Evolutionary conservation across 2,888 invertebrate species (phyloP), one percentile per base, ranked within the genome.

Genomic region (Carabus problematicus): DNA sequence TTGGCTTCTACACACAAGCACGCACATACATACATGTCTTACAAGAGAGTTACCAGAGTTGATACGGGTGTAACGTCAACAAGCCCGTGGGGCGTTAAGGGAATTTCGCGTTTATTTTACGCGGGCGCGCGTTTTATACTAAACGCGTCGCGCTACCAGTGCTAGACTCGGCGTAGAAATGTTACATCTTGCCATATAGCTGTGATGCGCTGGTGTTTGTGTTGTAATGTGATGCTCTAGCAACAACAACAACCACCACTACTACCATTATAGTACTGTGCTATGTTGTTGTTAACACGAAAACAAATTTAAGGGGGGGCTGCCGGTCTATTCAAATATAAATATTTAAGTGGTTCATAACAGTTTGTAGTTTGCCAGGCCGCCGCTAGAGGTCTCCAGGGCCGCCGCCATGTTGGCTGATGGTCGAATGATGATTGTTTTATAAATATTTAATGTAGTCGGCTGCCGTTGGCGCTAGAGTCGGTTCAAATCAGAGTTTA

Each of bases 391-490:
- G 75, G 75, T 80, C 81, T 80, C 80, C 73, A 78, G 74, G 79
- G 78, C 76, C 72, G 78, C 80, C 78, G 82, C 81, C 81, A 81
- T 81, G 81, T 81, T 81, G 81, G 77, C 77, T 82, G 82, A 82
- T 82, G 82, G 82, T 76, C 82, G 82, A 81, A 82, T 82, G 82
- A 82, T 82, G 82, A 82, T 82, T 82, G 82, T 82, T 82, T 82
- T 80, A 81, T 82, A 80, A 82, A 82, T 82, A 82, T 81, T 82
- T 80, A 75, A 82, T 79, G 74, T 75, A 73, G 72, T 56, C 72
- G 71, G 74, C 75, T 29, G 79, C 76, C 76, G 74, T 76, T 75
- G 75, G 76, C 79, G 76, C 74, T 76, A 76, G 75, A 72, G 75
- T 76, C 76, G 64, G 78, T 80, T 79, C 80, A 82, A 82, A 82